A percentile compares a stretch with the other conserved stretches of the same genome.
Conservation (phyloP, 2,113 vertebrate species). For the Argyrosomus japonicus region DNA sequence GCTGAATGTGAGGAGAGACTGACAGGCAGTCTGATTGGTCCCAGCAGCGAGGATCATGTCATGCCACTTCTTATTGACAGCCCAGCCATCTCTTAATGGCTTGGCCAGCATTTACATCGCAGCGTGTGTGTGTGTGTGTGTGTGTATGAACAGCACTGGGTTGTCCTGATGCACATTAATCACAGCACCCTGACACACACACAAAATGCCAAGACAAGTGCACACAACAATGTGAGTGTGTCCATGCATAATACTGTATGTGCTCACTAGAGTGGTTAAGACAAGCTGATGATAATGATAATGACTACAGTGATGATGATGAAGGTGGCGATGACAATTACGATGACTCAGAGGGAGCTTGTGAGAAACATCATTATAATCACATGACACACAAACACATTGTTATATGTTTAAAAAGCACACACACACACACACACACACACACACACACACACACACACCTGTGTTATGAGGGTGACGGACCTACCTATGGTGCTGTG, state of each 20-base stretch:
- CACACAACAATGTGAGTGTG: constrained; percentile 19
- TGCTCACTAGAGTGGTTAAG: constrained; percentile 40
- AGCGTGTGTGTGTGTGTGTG: constrained; percentile 29
- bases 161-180: constrained; percentile 77
- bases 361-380: constrained; percentile 8
- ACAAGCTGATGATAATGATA: constrained; percentile 30
- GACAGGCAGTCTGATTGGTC: constrained; percentile 81
- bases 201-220: too few species aligned
- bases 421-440: neutral
- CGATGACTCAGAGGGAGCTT: constrained; percentile 45
- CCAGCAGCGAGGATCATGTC: constrained; percentile 79
- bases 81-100: constrained; percentile 72
- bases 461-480: neutral
- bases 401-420: neutral
- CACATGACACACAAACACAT: neutral
- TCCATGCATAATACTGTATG: constrained; percentile 18
- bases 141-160: constrained; percentile 18
- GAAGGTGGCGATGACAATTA: constrained; percentile 47
- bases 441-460: neutral
- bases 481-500: constrained; percentile 67
- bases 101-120: constrained; percentile 75
- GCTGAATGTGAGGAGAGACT: constrained; percentile 64
- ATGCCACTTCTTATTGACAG: constrained; percentile 81
- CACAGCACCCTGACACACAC: constrained; percentile 45
- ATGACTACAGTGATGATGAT: constrained; percentile 50